Percentiles rank a stretch among this genome's conserved stretches.
phyloP scores from a whole-genome alignment of 2,888 invertebrate genomes.

The Phymatocera aterrima region DNA sequence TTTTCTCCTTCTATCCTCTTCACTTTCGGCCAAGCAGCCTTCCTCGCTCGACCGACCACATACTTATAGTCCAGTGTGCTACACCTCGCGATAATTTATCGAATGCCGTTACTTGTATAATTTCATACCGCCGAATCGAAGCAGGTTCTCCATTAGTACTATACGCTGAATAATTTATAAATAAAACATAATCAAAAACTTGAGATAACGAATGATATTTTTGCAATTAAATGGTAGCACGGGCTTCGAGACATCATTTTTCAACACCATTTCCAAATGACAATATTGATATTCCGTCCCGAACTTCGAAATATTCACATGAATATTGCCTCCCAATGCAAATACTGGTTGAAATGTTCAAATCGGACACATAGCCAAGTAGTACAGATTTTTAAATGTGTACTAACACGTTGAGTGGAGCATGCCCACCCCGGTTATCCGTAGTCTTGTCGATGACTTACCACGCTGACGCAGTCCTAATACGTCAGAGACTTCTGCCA shows the following conservation, averaged over 20 bases:
- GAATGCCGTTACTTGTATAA: neutral
- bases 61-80: neutral
- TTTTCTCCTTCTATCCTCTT: neutral
- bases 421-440: conserved; percentile 37
- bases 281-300: neutral
- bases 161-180: neutral
- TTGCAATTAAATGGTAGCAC: neutral
- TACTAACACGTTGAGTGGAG: conserved; percentile 28
- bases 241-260: neutral
- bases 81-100: conserved; percentile 8
- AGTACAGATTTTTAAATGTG: neutral
- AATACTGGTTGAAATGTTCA: neutral
- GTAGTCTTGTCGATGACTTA: conserved; percentile 35
- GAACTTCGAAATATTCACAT: neutral
- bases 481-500: neutral
- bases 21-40: conserved; percentile 22
- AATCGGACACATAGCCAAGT: neutral
- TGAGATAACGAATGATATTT: neutral
- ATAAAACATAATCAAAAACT: neutral
- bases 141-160: neutral
- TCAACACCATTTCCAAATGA: neutral
- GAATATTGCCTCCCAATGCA: neutral
- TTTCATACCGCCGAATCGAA: neutral
- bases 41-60: neutral
- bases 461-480: no score